A percentile compares a stretch with the other conserved stretches of the same genome.
phyloP scores from a whole-genome alignment of 2,797 vertebrate species.

The Alauda arvensis region DNA sequence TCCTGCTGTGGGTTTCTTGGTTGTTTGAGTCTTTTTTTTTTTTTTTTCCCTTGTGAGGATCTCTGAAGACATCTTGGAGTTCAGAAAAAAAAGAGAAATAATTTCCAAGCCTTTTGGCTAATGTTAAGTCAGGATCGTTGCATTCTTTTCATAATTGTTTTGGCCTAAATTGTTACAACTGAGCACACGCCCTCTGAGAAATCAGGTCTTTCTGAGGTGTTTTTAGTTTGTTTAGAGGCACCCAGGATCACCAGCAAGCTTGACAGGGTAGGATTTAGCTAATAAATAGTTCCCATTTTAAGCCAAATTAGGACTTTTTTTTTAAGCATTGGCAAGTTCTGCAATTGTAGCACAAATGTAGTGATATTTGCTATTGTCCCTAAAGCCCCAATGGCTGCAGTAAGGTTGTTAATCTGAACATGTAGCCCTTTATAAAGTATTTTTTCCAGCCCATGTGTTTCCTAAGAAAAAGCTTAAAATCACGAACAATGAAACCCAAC shows the following conservation, averaged over 20 bases:
- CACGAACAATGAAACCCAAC: neutral
- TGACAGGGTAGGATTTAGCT: neutral
- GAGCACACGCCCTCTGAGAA: neutral
- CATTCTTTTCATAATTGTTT: neutral
- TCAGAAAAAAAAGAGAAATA: neutral
- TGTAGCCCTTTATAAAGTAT: neutral
- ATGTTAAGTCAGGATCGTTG: neutral
- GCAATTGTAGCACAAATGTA: neutral
- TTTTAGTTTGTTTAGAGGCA: neutral
- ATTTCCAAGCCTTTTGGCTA: neutral
- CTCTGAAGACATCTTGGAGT: neutral
- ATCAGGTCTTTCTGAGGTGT: constrained; percentile 7
- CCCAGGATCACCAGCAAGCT: neutral
- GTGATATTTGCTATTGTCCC: constrained; percentile 14
- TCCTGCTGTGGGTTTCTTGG: neutral
- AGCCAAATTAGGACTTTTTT: neutral
- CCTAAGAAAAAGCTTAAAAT: neutral
- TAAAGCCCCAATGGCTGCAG: neutral
- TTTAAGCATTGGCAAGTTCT: neutral
- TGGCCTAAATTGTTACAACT: neutral
- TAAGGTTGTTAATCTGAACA: neutral
- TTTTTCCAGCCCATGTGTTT: neutral
- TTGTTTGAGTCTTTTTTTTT: neutral
- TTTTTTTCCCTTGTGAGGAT: neutral
- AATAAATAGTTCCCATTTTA: neutral